Conservation (phyloP, 2,113 vertebrate species). For the Cyprinus carpio region DNA sequence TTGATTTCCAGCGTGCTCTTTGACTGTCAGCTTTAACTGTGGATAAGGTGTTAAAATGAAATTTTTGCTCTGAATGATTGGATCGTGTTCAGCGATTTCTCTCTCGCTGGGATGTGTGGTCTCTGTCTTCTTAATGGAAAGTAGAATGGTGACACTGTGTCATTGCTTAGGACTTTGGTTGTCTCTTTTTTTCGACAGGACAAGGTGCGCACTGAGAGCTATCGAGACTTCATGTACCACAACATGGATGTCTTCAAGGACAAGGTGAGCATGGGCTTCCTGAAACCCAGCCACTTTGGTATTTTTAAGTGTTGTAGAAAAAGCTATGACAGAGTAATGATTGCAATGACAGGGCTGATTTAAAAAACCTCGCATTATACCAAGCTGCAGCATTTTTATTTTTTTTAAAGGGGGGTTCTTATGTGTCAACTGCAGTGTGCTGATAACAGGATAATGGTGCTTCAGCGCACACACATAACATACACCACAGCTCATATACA, state of each 20-base stretch:
- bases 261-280: conserved; percentile 81
- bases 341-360: conserved; percentile 66
- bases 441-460: conserved; percentile 79
- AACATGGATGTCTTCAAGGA: conserved; percentile 91
- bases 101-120: conserved; percentile 11
- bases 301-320: conserved; percentile 20
- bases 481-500: conserved; percentile 46
- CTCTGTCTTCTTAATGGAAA: conserved; percentile 51
- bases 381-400: conserved; percentile 61
- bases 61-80: conserved; percentile 40
- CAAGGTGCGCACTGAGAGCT: conserved; percentile 91
- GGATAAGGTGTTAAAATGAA: conserved; percentile 23
- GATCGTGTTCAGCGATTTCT: conserved; percentile 17
- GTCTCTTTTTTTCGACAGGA: conserved; percentile 74
- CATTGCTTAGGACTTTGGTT: conserved; percentile 45
- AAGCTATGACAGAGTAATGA: conserved; percentile 12
- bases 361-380: conserved; percentile 73
- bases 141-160: conserved; percentile 37
- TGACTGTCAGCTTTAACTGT: conserved; percentile 28
- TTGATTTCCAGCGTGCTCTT: conserved; percentile 21
- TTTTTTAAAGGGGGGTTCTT: conserved; percentile 55
- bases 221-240: conserved; percentile 91
- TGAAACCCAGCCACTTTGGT: not conserved
- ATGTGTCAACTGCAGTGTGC: conserved; percentile 71
- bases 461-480: conserved; percentile 30